Evolutionary conservation across 2,888 invertebrate genomes (phyloP).

Genomic region (Euclidia mi): DNA sequence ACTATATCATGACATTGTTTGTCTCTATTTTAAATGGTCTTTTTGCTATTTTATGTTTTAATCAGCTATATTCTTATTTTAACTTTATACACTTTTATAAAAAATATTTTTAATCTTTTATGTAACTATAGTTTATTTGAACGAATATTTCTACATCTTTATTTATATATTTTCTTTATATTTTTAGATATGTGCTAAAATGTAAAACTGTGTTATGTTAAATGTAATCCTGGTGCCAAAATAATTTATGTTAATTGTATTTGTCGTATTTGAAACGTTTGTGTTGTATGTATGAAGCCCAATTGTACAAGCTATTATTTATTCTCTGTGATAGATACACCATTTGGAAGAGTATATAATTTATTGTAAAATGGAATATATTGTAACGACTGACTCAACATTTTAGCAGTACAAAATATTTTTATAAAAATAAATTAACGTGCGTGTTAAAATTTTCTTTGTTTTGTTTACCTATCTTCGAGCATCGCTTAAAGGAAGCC

Average conservation of each 20-base stretch:
- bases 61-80: no score
- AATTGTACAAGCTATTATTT: constrained; percentile 34
- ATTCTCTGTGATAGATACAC: constrained; percentile 63
- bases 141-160: neutral
- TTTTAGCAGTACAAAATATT: constrained; percentile 63
- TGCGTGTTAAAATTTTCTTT: constrained; percentile 48
- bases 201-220: neutral
- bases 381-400: constrained; percentile 62
- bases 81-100: neutral
- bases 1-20: neutral
- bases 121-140: neutral
- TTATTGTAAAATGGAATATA: constrained; percentile 31
- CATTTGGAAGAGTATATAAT: constrained; percentile 25
- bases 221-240: constrained; percentile 32
- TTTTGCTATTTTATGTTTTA: neutral
- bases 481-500: no score
- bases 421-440: constrained; percentile 66
- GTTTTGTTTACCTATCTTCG: constrained; percentile 18
- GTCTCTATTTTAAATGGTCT: neutral
- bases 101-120: no score
- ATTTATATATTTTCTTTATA: no score
- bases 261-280: constrained; percentile 3
- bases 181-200: no score
- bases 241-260: no score
- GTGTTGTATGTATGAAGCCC: constrained; percentile 7